Conservation (phyloP, 2,113 vertebrate genomes). For the Oophaga pumilio region DNA sequence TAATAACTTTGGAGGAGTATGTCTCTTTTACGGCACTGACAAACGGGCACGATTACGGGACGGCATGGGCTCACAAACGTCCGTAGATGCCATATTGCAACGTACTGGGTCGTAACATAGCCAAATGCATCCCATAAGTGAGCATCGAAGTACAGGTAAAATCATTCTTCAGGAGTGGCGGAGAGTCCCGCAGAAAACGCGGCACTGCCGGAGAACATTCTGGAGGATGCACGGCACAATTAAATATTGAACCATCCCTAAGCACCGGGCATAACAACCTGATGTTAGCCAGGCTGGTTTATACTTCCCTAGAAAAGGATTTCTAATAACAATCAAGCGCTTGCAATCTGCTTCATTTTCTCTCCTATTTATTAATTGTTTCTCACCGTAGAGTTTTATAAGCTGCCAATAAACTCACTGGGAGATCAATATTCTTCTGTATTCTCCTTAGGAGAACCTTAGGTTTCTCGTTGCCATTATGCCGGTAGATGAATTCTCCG, state of each 20-base stretch:
- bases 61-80: no score
- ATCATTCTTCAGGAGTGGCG: not conserved
- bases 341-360: constrained; percentile 33
- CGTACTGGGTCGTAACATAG: no score
- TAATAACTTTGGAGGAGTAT: no score
- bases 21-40: no score
- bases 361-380: constrained; percentile 49
- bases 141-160: not conserved
- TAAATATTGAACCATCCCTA: constrained; percentile 27
- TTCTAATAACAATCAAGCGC: constrained; percentile 43
- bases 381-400: constrained; percentile 35
- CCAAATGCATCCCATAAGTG: not conserved
- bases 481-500: not conserved
- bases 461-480: not conserved
- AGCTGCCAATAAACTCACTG: constrained; percentile 27
- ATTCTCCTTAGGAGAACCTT: not conserved
- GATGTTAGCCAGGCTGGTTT: not conserved
- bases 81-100: no score
- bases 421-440: constrained; percentile 29
- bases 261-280: not conserved
- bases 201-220: not conserved
- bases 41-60: no score
- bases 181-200: not conserved
- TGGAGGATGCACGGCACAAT: not conserved
- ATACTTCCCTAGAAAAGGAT: constrained; percentile 24